Evolutionary conservation across 2,113 vertebrate genomes (phyloP), one percentile per base, ranked within the genome.

Genomic region (Percina caprodes): DNA sequence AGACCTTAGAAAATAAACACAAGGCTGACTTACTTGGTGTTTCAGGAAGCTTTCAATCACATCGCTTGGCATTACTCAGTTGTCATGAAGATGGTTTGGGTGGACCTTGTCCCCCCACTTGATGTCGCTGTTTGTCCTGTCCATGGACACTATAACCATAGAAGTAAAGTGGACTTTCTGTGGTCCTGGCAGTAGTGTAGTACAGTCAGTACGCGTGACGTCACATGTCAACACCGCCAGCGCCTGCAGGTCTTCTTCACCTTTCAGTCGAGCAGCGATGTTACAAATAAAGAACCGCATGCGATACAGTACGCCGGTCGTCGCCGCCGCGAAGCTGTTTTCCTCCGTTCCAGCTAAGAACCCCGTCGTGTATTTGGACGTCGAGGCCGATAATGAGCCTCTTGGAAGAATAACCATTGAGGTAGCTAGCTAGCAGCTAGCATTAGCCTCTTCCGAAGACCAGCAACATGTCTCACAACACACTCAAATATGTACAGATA

Each of bases 331-430:
- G 2, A 89, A 85, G 15, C 67, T 95, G 55, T 59, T 95, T 1
- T 89, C 92, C 5, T 77, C 92, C 15, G 85, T 80, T 6, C 75
- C 91, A 16, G 3, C 21, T 39, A 60, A 79, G 58, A 98, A 98
- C 83, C 97, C 97, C 0, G 56, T 95, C 0, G 96, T 98, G 24
- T 98, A 95, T 85, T 52, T 99, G 94, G 97, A 98, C 55, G 86
- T 99, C 49, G 94, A 92, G 11, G 97, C 96, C 0, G 97, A 97
- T 76, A 88, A 92, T 16, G 95, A 96, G 89, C 94, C 95, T 2
- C 94, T 98, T 2, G 97, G 97, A 4, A 96, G 96, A 48, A 93
- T 98, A 21, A 91, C 95, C 46, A 93, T 99, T 59, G 96, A 98
- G 97, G 97, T 66, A 30, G 58, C 74, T 63, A 49, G 51, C 23